phyloP scores from a whole-genome alignment of 2,797 vertebrate genomes.

The Hipposideros larvatus region DNA sequence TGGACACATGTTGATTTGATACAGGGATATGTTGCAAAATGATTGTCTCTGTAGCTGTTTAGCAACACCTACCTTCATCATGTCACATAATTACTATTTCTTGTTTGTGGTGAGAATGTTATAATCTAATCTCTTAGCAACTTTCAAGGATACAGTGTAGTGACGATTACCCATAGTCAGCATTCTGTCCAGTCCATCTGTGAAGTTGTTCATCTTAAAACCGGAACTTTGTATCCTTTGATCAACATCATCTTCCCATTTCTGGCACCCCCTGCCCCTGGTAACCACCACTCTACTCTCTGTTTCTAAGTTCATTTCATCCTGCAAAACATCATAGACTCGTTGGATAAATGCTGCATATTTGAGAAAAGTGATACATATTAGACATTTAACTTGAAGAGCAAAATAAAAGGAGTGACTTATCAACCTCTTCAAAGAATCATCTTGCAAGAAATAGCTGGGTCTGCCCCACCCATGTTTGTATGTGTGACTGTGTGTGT shows the following conservation, averaged over 20 bases:
- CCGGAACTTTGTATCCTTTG: too few relatives aligned
- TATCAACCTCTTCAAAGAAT: constrained; percentile 17
- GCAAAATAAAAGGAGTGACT: neutral
- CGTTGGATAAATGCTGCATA: neutral
- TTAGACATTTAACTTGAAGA: neutral
- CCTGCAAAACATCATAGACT: rapidly evolving
- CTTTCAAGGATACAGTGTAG: rapidly evolving
- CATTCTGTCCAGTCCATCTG: rapidly evolving
- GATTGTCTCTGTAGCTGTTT: rapidly evolving
- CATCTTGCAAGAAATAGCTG: constrained; percentile 11
- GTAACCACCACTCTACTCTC: too few relatives aligned
- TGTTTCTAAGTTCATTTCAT: rapidly evolving
- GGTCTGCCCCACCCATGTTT: rapidly evolving
- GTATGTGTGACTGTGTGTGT: too few relatives aligned
- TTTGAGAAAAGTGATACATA: neutral
- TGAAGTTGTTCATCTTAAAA: neutral
- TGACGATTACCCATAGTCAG: too few relatives aligned
- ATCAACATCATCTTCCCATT: rapidly evolving
- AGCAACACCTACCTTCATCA: rapidly evolving
- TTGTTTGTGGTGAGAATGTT: neutral
- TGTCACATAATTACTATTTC: rapidly evolving
- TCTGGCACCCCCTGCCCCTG: rapidly evolving
- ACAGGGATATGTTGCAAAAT: rapidly evolving
- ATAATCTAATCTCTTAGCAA: rapidly evolving
- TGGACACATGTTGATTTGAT: rapidly evolving